phyloP scores from a whole-genome alignment of 2,888 invertebrate genomes.

The Clanis bilineata region DNA sequence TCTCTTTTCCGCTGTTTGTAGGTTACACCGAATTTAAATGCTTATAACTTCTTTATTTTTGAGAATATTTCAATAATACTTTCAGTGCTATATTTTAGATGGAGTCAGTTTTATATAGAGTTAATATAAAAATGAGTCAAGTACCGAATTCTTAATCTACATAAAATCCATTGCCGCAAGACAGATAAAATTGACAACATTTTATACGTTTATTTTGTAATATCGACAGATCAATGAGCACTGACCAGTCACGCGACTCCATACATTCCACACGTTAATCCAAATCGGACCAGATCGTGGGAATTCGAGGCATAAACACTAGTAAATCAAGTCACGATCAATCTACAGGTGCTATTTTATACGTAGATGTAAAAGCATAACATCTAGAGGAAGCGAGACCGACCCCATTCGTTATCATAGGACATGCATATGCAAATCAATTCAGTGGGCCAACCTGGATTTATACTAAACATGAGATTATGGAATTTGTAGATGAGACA shows the following conservation, averaged over 20 bases:
- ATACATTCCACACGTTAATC: not conserved
- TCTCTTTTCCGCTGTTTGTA: no score
- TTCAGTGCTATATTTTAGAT: no score
- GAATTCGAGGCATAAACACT: not conserved
- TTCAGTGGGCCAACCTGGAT: slow-evolving; percentile 37
- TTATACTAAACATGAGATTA: slow-evolving; percentile 15
- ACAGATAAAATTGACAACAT: not conserved
- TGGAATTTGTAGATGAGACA: slow-evolving; percentile 5
- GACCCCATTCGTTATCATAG: slow-evolving; percentile 55
- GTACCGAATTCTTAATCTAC: no score
- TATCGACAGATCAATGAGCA: not conserved
- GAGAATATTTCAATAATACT: no score
- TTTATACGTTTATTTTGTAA: not conserved
- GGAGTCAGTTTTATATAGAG: no score
- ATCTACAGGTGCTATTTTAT: slow-evolving; percentile 18
- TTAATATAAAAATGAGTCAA: no score
- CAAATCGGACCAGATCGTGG: not conserved
- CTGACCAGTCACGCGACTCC: not conserved
- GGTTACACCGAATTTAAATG: no score
- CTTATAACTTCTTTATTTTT: no score
- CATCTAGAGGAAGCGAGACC: slow-evolving; percentile 30
- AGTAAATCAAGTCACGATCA: slow-evolving; percentile 14
- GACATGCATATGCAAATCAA: slow-evolving; percentile 68
- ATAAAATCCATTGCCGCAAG: no score
- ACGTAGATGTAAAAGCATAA: slow-evolving; percentile 15